Evolutionary conservation across 53 echinoderm and acorn worm genomes (phyloP), one percentile per base, ranked within the genome.

Genomic region (Temnopleurus reevesii): DNA sequence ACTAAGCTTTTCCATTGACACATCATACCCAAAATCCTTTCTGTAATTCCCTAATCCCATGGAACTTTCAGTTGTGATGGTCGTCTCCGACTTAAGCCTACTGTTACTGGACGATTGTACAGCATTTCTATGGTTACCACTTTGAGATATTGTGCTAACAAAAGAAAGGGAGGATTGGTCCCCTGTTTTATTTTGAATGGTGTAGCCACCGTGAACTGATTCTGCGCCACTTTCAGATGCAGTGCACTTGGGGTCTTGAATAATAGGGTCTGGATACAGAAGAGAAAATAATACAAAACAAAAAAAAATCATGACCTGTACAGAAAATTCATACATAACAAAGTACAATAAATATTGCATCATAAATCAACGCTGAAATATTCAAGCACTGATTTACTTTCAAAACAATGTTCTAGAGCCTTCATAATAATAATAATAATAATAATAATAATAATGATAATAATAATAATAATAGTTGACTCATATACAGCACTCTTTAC

Each of bases 161-260:
- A 15, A 8, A 47, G 30, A 47, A 47, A 79, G 29, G 29, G 49
- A 12, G 4, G 1, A 3, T 2, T 29, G 18, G 5, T 2, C 47
- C 79, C 29, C 26, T 47, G 17, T 41, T 26, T 13, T 5, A 49
- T 27, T 49, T 29, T 13, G 9, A 26, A 26, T 71, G 18, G 27
- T 79, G 79, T 79, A 49, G 54, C 83, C 83, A 83, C 55, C 55
- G 83, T 87, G 71, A 66, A 87, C 23, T 33, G 88, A 66, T 35
- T 51, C 71, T 87, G 66, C 66, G 88, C 88, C 88, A 87, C 88
- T 87, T 53, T 87, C 46, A 9, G 88, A 87, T 87, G 88, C 88
- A 87, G 46, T 87, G 88, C 36, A 65, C 88, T 66, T 59, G 43
- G 27, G 29, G 33, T 53, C 71, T 87, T 51, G 60, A 45, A 15